Percentiles rank a stretch among this genome's conserved stretches.
phyloP scores from a whole-genome alignment of 2,113 vertebrate species.

The Dasyornis broadbenti region DNA sequence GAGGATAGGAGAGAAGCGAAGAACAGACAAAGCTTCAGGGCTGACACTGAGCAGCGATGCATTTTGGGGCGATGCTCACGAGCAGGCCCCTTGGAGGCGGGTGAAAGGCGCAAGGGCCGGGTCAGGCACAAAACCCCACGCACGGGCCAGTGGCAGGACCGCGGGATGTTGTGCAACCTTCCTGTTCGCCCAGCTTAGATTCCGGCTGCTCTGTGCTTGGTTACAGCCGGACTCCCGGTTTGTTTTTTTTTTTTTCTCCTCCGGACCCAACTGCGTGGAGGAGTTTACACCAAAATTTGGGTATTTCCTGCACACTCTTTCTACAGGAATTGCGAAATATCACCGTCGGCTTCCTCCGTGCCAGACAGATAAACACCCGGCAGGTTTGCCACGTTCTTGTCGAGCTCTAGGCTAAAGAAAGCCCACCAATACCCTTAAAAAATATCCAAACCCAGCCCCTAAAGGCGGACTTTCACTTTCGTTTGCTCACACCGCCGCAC shows the following conservation, averaged over 20 bases:
- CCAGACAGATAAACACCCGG: accelerated
- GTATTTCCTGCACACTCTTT: background rate
- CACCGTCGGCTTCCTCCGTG: background rate
- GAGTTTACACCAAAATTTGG: background rate
- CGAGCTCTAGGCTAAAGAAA: background rate
- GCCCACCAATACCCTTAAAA: no score
- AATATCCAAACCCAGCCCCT: accelerated
- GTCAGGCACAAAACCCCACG: background rate
- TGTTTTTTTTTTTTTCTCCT: background rate
- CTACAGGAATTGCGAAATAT: background rate
- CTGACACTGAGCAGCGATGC: background rate
- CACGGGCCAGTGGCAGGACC: accelerated
- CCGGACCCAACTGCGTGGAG: accelerated
- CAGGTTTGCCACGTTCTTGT: background rate
- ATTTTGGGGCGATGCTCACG: background rate
- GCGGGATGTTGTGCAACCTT: background rate
- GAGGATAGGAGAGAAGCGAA: background rate
- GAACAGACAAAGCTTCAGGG: background rate
- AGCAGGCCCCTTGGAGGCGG: background rate
- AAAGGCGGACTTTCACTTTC: background rate
- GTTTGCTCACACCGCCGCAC: accelerated
- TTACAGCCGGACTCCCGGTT: background rate
- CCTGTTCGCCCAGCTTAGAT: background rate
- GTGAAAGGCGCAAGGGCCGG: background rate
- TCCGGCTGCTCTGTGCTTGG: background rate